Base-by-base conservation (phyloP, 1,140 invertebrate genomes). In the Pseudomyrmex dendroicus region DNA sequence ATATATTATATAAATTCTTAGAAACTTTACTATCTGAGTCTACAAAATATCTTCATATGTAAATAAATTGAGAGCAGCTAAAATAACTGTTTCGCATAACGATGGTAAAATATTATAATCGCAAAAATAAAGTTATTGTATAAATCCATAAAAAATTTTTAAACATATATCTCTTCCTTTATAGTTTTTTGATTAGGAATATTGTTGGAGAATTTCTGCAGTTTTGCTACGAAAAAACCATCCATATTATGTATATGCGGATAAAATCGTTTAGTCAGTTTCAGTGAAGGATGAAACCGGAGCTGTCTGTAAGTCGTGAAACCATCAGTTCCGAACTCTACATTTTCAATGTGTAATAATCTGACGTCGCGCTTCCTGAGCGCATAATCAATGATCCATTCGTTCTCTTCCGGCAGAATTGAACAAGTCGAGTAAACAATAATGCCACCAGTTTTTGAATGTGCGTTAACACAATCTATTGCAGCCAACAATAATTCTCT, bases 371-470 rank as follows among this genome's bases (percentile, higher is more conserved):
- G 95, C 91, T 98, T 99, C 89, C 97, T 99, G 52, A 99, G 94
- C 5, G 98, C 99, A 95, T 98, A 99, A 94, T 99, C 97, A 56
- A 99, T 96, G 0, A 99, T 98, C 94, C 96, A 97, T 95, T 99
- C 99, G 95, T 99, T 99, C 95, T 99, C 99, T 94, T 99, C 99
- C 0, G 98, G 97, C 93, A 99, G 94, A 89, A 99, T 96, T 1
- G 99, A 99, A 95, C 99, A 99, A 0, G 99, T 99, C 0, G 99
- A 99, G 94, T 99, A 99, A 0, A 99, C 98, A 84, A 99, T 96
- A 92, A 98, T 98, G 48, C 99, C 99, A 62, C 99, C 99, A 62
- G 97, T 97, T 73, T 96, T 95, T 0, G 98, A 99, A 87, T 97
- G 97, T 1, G 98, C 98, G 95, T 99, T 98, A 61, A 98, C 96